A percentile compares a stretch with the other conserved stretches of the same genome.
Conservation (phyloP, 2,888 invertebrate species). For the Laothoe populi region DNA sequence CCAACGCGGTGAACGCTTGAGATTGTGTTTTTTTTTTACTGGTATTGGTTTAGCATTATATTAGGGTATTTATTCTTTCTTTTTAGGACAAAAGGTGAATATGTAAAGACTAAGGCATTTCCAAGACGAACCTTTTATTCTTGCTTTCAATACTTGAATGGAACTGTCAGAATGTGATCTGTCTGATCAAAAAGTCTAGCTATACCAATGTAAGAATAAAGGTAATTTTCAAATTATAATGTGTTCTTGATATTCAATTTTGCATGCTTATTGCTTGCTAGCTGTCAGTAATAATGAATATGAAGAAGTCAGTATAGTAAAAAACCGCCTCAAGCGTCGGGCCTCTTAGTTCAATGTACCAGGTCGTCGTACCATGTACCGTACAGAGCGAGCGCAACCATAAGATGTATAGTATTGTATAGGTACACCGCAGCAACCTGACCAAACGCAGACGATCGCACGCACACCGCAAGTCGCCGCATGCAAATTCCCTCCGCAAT, state of each 20-base stretch:
- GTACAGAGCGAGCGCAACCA: slow-evolving; percentile 66
- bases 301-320: slow-evolving; percentile 58
- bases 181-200: too few species aligned
- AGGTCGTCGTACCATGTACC: slow-evolving; percentile 80
- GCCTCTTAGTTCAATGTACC: slow-evolving; percentile 77
- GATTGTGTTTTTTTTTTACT: too few species aligned
- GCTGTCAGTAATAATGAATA: slow-evolving; percentile 36
- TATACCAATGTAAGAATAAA: not conserved
- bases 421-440: slow-evolving; percentile 65
- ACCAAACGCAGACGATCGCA: slow-evolving; percentile 61
- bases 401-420: too few species aligned
- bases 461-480: slow-evolving; percentile 53
- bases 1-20: too few species aligned
- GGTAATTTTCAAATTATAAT: not conserved
- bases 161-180: too few species aligned
- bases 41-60: too few species aligned
- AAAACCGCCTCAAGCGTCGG: slow-evolving; percentile 63
- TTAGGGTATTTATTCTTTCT: too few species aligned
- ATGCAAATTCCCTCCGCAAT: slow-evolving; percentile 61
- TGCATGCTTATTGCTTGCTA: too few species aligned
- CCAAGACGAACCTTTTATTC: too few species aligned
- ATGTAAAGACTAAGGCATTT: too few species aligned
- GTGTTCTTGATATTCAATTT: not conserved
- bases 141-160: too few species aligned
- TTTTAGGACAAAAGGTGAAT: too few species aligned